phyloP scores from a whole-genome alignment of 2,113 vertebrate genomes.

The Microtus montanus region DNA sequence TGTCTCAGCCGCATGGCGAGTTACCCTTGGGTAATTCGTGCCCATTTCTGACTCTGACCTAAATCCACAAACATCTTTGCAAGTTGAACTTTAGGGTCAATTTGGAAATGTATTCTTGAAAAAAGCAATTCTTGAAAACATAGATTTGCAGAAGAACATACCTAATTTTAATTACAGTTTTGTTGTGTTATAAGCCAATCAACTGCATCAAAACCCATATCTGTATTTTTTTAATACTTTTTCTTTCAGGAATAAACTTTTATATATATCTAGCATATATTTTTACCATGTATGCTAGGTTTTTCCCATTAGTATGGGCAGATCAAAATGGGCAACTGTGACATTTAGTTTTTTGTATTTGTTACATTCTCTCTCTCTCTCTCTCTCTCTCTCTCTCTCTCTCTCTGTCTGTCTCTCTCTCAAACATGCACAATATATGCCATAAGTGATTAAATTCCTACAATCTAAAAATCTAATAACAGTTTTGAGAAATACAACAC shows the following conservation, averaged over 20 bases:
- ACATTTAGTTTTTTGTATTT: background rate
- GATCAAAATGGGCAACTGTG: background rate
- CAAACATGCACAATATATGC: background rate
- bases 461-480: background rate
- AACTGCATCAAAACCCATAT: background rate
- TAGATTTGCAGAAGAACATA: conserved; percentile 12
- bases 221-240: conserved; percentile 19
- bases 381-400: background rate
- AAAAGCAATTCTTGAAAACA: background rate
- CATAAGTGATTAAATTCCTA: conserved; percentile 6
- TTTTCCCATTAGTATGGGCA: background rate
- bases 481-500: background rate
- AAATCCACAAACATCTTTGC: conserved; percentile 21
- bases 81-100: background rate
- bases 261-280: background rate
- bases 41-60: background rate
- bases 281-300: background rate
- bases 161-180: background rate
- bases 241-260: background rate
- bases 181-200: background rate
- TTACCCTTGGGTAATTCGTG: background rate
- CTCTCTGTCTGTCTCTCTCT: background rate
- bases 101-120: background rate
- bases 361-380: background rate
- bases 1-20: background rate